phyloP scores from a whole-genome alignment of 2,113 vertebrate genomes.

The Otolemur garnettii region DNA sequence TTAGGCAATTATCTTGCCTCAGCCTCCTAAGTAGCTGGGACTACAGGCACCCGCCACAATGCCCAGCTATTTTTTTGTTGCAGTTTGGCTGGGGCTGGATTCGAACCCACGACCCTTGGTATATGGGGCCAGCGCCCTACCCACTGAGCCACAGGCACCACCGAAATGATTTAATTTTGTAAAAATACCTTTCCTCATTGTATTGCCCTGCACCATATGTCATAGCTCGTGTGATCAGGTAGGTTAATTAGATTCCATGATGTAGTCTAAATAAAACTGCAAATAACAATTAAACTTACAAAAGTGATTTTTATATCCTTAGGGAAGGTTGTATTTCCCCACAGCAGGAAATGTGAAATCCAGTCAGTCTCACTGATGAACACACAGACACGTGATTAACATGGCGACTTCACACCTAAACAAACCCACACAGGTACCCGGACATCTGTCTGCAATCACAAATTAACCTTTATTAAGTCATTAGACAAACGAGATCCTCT shows the following conservation, averaged over 20 bases:
- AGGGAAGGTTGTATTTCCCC: neutral
- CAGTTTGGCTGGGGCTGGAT: no score
- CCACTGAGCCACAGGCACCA: no score
- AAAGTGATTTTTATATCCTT: neutral
- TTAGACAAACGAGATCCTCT: neutral
- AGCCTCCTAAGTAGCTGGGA: no score
- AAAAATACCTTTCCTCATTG: neutral
- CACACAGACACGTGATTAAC: neutral
- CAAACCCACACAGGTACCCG: neutral
- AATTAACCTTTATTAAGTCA: neutral
- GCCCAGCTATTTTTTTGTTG: no score
- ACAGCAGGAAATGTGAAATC: neutral
- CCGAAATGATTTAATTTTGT: neutral
- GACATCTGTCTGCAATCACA: neutral
- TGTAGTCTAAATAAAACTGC: conserved; percentile 1
- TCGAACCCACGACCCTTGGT: no score
- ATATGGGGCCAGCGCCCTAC: no score
- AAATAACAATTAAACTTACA: neutral
- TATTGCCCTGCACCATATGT: neutral
- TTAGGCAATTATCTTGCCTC: no score
- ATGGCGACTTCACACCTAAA: neutral
- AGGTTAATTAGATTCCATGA: neutral
- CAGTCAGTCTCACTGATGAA: neutral
- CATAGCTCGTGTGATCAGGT: neutral
- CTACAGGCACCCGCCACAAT: no score